Percentiles rank a stretch among this genome's conserved stretches.
phyloP scores from a whole-genome alignment of 2,888 invertebrate genomes.

The Lathronympha strigana region DNA sequence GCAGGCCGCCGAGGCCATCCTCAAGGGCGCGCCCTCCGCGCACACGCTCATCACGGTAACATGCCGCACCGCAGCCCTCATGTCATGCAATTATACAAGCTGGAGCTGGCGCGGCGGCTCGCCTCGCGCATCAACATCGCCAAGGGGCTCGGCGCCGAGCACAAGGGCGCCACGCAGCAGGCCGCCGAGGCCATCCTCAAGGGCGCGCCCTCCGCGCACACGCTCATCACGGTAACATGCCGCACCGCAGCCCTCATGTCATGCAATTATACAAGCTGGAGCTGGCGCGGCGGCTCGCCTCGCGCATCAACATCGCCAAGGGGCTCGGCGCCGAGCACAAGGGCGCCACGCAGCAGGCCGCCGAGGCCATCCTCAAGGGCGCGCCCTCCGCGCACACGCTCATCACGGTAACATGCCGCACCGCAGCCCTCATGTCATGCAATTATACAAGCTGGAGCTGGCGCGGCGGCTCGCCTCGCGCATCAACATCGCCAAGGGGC shows the following conservation, averaged over 20 bases:
- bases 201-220: constrained; percentile 89
- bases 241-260: too few species aligned
- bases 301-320: constrained; percentile 89
- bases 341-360: constrained; percentile 91
- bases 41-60: constrained; percentile 88
- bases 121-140: constrained; percentile 95
- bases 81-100: too few species aligned
- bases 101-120: constrained; percentile 92
- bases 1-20: constrained; percentile 95
- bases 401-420: neutral
- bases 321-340: constrained; percentile 95
- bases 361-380: constrained; percentile 82
- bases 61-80: neutral
- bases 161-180: constrained; percentile 95
- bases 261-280: constrained; percentile 74
- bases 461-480: constrained; percentile 89
- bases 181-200: constrained; percentile 97
- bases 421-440: too few species aligned
- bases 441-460: constrained; percentile 67
- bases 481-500: constrained; percentile 94
- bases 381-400: neutral
- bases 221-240: constrained; percentile 92
- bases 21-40: constrained; percentile 91
- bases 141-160: constrained; percentile 93
- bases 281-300: constrained; percentile 86